Conservation (phyloP, 1,140 invertebrate species). For the Cheumatopsyche charites region DNA sequence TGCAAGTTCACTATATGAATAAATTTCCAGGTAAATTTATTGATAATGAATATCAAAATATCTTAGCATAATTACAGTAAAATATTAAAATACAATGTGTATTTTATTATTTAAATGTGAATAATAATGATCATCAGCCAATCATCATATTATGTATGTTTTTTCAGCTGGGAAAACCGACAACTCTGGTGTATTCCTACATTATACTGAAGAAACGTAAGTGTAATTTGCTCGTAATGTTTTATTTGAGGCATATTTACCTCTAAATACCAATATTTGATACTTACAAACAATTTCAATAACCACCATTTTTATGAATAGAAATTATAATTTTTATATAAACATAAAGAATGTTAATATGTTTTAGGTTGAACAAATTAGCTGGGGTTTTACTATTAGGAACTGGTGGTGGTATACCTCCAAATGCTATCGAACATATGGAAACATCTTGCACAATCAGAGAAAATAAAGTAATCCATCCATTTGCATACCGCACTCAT, state of each 20-base stretch:
- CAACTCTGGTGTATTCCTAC: constrained; percentile 79
- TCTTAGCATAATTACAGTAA: no score
- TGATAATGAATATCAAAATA: constrained; percentile 8
- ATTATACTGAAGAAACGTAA: constrained; percentile 78
- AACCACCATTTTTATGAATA: neutral
- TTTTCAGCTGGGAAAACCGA: constrained; percentile 75
- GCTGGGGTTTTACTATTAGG: constrained; percentile 89
- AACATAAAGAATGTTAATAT: neutral
- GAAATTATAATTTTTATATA: neutral
- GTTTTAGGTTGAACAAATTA: constrained; percentile 69
- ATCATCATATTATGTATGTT: constrained; percentile 22
- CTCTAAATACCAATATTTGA: constrained; percentile 8
- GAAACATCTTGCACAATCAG: constrained; percentile 83
- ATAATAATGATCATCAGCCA: neutral
- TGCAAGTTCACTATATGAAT: constrained; percentile 94
- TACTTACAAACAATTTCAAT: constrained; percentile 13
- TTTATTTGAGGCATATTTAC: neutral
- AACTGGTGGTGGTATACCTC: constrained; percentile 78
- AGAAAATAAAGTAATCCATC: constrained; percentile 86
- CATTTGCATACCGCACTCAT: constrained; percentile 94
- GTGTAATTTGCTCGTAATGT: constrained; percentile 50
- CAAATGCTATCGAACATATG: constrained; percentile 79
- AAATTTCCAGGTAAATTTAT: constrained; percentile 68
- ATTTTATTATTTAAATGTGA: no score
- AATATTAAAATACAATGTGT: no score